Percentiles rank a stretch among this genome's conserved stretches.
Evolutionary conservation across 2,888 invertebrate species (phyloP).

Genomic region (Gisinianus flammeolus): DNA sequence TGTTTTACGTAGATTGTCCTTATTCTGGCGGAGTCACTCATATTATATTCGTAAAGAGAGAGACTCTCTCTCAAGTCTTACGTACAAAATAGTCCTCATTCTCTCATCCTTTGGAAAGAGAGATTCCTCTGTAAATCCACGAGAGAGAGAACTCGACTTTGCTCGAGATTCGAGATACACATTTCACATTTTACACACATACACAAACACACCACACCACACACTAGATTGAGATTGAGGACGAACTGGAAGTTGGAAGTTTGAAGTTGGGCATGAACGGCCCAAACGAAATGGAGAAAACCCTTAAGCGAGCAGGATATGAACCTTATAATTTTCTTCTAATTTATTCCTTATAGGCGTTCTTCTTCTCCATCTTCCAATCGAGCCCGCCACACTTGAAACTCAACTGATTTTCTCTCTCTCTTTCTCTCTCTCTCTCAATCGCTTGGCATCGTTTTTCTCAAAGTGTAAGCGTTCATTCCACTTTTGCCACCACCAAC

Average conservation of each 20-base stretch:
- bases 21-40: no score
- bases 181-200: no score
- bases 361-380: constrained; percentile 44
- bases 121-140: no score
- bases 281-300: not conserved
- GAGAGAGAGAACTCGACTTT: no score
- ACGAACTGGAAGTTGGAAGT: not conserved
- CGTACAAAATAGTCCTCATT: no score
- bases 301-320: constrained; percentile 27
- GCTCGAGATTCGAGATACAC: no score
- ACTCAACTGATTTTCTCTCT: constrained; percentile 23
- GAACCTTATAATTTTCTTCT: constrained; percentile 47
- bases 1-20: no score
- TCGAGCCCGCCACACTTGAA: constrained; percentile 37
- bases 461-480: constrained; percentile 15
- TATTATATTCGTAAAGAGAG: no score
- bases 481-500: constrained; percentile 20
- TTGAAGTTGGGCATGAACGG: not conserved
- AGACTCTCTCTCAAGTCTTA: no score
- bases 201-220: no score
- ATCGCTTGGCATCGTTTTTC: constrained; percentile 2
- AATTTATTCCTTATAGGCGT: constrained; percentile 49
- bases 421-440: not conserved
- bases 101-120: no score
- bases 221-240: not conserved